Evolutionary conservation across 2,113 vertebrate species (phyloP), one percentile per base, ranked within the genome.

Genomic region (Philantomba maxwellii): DNA sequence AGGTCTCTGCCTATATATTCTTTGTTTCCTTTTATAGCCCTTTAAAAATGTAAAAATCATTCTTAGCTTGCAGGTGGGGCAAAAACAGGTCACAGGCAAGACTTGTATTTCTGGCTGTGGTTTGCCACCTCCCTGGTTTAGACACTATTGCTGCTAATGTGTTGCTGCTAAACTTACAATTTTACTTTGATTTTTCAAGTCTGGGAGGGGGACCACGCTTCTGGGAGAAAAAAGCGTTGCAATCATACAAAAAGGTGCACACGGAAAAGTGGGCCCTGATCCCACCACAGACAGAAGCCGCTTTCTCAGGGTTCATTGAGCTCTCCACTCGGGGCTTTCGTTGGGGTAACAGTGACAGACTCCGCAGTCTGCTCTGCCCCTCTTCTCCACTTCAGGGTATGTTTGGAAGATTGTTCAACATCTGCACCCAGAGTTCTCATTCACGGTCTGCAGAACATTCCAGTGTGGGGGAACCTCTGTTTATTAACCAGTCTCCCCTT

Each of bases 321-420:
- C 30, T 25, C 55, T n/a, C 28, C 60, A 17, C 3, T 1, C 0
- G 5, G 36, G 7, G 17, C 14, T 43, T 23, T 33, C 17, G 0
- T 25, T 21, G n/a, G 36, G 2, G 4, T 36, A 1, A 4, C 4
- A 9, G 39, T 8, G 7, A 13, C 3, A 2, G 3, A 21, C 51
- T 39, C 60, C 12, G 8, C 5, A 2, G 28, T 23, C 51, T 11
- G 0, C 25, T 10, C 60, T 62, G 33, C 6, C 91, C 55, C 53
- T 82, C 49, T 57, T 70, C 86, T 45, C n/a, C n/a, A 19, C 33
- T 33, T 33, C 45, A 49, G 28, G 64, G 23, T 25, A 3, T 47
- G 25, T 14, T 84, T 77, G 19, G 66, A 49, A 85, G 66, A 14
- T 10, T 3, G 1, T 25, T 81, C 23, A 25, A 3, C 23, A 9